Conservation (phyloP, 2,797 vertebrate species). For the Mus spretus region DNA sequence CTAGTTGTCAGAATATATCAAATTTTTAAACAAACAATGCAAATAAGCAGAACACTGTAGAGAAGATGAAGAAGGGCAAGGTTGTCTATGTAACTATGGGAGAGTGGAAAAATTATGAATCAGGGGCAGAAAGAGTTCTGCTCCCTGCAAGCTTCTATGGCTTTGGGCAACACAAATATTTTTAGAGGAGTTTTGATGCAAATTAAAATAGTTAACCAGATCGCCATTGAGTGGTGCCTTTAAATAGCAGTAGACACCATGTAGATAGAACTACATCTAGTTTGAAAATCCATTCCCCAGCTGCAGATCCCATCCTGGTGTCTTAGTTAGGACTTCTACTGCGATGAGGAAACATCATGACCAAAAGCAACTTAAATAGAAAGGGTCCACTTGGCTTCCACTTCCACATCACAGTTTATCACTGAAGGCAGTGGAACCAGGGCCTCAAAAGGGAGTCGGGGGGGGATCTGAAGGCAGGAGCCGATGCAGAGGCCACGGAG, state of each 20-base stretch:
- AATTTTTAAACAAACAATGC: constrained; percentile 24
- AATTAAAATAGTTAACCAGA: constrained; percentile 44
- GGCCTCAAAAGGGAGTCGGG: neutral
- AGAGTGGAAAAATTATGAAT: neutral
- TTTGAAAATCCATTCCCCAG: neutral
- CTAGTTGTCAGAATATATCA: constrained; percentile 14
- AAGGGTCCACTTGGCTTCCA: neutral
- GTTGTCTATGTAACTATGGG: neutral
- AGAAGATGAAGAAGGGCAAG: neutral
- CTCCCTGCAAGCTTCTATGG: neutral
- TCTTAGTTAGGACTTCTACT: neutral
- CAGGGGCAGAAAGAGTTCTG: neutral
- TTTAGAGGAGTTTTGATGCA: constrained; percentile 13
- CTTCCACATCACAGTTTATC: neutral
- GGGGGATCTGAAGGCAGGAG: neutral
- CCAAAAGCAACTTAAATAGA: neutral
- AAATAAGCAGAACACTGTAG: neutral
- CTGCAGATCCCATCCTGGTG: neutral
- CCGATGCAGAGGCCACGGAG: neutral
- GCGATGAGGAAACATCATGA: no score
- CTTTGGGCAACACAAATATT: constrained; percentile 40
- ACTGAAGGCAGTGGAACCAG: no score
- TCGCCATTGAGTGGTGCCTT: neutral
- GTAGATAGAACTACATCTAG: neutral
- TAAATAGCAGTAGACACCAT: constrained; percentile 8